These are phyloP conservation scores for Cephus nigrinus DNA, from an alignment of 2,888 invertebrate species.

Conservation along the genomic window DNA sequence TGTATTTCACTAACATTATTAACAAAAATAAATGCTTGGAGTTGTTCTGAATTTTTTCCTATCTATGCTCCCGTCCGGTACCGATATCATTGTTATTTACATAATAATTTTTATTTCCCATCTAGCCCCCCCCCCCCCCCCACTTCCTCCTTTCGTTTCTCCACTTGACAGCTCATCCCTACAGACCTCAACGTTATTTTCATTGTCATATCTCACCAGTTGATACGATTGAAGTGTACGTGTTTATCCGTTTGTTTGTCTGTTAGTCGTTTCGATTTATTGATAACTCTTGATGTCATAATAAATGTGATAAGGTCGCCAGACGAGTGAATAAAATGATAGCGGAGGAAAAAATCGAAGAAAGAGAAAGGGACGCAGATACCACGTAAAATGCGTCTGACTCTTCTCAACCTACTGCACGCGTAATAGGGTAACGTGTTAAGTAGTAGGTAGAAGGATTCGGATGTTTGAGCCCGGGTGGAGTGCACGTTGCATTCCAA, in stretches of 20 bases:
- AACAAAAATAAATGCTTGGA: conserved; percentile 19
- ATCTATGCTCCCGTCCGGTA: not conserved
- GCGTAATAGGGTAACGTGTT: not conserved
- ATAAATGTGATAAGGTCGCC: not conserved
- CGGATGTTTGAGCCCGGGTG: conserved; percentile 11
- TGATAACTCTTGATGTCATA: conserved; percentile 15
- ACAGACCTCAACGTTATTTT: not conserved
- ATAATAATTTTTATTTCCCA: not conserved
- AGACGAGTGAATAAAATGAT: conserved; percentile 4
- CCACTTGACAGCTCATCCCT: not conserved
- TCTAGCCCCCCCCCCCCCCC: too few relatives aligned
- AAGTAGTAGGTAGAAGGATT: not conserved
- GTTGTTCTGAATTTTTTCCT: conserved; percentile 6
- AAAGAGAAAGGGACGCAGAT: not conserved
- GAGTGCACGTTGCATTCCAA: conserved; percentile 56
- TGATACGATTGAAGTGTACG: conserved; percentile 17
- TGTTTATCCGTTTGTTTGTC: conserved; percentile 22
- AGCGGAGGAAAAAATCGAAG: conserved; percentile 6
- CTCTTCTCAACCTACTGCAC: not conserved
- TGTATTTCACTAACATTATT: conserved; percentile 21
- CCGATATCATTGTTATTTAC: not conserved
- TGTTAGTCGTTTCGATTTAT: conserved; percentile 21
- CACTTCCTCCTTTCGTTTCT: not conserved
- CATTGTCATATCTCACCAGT: conserved; percentile 22
- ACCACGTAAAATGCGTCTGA: not conserved